phyloP scores from a whole-genome alignment of 2,888 invertebrate species.

The Lasioglossum vierecki region DNA sequence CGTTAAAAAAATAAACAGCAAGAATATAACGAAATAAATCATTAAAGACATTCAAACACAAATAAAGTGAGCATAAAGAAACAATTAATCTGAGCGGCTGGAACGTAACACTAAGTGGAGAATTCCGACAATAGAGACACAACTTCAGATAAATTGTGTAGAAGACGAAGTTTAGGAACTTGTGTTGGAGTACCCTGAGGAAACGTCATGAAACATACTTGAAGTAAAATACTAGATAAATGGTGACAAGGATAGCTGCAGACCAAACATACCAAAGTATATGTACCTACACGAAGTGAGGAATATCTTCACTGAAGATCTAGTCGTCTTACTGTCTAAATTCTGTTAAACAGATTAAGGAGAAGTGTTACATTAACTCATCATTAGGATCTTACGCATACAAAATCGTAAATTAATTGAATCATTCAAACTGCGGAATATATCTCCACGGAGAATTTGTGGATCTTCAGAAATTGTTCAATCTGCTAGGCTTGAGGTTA shows the following conservation, averaged over 20 bases:
- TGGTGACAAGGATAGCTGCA: background rate
- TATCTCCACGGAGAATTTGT: background rate
- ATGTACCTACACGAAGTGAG: background rate
- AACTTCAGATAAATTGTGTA: background rate
- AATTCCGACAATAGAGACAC: background rate
- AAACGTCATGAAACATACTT: background rate
- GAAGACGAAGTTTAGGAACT: background rate
- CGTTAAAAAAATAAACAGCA: background rate
- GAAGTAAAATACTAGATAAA: background rate
- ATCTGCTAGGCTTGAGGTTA: background rate
- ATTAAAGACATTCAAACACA: background rate
- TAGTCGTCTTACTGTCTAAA: background rate
- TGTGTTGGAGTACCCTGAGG: background rate
- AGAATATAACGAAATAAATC: background rate
- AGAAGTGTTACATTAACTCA: background rate
- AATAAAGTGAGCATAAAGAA: background rate
- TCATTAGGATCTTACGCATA: background rate
- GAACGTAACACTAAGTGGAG: background rate
- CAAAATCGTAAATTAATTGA: background rate
- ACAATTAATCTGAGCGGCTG: background rate
- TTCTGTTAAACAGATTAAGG: background rate
- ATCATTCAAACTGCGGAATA: background rate
- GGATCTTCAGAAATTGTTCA: background rate
- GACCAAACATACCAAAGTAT: background rate
- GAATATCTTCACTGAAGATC: background rate